Percentiles rank a stretch among this genome's conserved stretches.
Evolutionary conservation across 2,113 vertebrate genomes (phyloP).

Genomic region (Engraulis encrasicolus): DNA sequence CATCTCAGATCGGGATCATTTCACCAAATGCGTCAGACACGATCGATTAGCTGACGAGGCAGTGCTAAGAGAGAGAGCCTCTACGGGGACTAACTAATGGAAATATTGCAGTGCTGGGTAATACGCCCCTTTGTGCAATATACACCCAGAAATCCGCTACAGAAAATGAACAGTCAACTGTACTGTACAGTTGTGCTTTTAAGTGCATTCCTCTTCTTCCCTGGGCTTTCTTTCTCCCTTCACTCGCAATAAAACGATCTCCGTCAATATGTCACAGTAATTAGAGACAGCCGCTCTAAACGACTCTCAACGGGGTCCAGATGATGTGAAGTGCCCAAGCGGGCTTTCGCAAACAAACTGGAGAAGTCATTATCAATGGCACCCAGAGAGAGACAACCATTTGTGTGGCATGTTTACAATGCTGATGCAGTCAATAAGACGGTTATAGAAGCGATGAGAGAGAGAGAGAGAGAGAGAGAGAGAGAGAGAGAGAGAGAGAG

Average conservation of each 20-base stretch:
- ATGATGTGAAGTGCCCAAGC: neutral
- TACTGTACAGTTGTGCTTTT: neutral
- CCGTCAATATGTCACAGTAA: neutral
- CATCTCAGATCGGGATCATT: neutral
- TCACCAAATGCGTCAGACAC: neutral
- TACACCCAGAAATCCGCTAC: neutral
- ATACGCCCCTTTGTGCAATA: neutral
- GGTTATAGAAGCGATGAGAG: too few species aligned
- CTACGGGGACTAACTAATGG: neutral
- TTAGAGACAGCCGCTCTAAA: neutral
- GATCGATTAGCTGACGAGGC: conserved; percentile 14
- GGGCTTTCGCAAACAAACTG: neutral
- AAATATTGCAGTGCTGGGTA: neutral
- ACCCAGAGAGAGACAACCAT: neutral
- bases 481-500: too few species aligned
- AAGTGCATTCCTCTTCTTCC: neutral
- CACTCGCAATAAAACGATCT: too few species aligned
- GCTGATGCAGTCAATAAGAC: conserved; percentile 1
- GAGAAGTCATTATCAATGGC: conserved; percentile 13
- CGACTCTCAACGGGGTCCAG: neutral
- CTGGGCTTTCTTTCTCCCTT: neutral
- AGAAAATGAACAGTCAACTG: neutral
- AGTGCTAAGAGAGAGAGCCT: neutral
- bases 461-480: too few species aligned
- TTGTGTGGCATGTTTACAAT: neutral